Percentiles rank a stretch among this genome's conserved stretches.
These are phyloP conservation scores for Schizopygopsis malacanthus DNA, from an alignment of 2,797 vertebrate genomes.

Conservation along the genomic window DNA sequence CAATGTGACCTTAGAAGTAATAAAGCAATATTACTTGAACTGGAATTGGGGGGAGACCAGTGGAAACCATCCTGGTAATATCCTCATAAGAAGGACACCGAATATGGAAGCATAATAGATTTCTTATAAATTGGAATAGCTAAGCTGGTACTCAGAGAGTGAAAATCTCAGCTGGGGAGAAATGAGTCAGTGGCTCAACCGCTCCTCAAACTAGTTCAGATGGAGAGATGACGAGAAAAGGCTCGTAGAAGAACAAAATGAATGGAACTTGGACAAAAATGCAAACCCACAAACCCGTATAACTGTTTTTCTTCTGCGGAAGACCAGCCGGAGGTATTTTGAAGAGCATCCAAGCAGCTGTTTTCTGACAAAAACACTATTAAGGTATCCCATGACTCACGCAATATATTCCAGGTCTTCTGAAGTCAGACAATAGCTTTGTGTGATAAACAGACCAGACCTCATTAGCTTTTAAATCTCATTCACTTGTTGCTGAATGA, in stretches of 20 bases:
- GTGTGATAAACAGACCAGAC: not conserved
- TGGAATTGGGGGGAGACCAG: not conserved
- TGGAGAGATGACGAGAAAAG: not conserved
- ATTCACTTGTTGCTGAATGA: not conserved
- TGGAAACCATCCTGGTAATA: not conserved
- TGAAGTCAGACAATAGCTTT: constrained; percentile 2
- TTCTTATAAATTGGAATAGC: constrained; percentile 50
- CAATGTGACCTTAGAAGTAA: constrained; percentile 40
- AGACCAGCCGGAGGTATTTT: constrained; percentile 5
- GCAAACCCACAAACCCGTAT: not conserved
- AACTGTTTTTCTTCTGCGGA: not conserved
- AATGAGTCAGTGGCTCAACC: constrained; percentile 43
- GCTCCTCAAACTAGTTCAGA: constrained; percentile 31
- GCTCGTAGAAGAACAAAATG: not conserved
- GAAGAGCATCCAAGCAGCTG: constrained; percentile 16
- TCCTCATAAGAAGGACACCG: constrained; percentile 31
- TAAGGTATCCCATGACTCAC: not conserved
- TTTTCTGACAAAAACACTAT: not conserved
- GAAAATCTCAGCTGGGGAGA: constrained; percentile 38
- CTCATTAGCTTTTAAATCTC: not conserved
- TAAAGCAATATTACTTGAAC: constrained; percentile 39
- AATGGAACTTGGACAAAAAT: constrained; percentile 1
- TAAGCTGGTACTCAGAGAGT: constrained; percentile 23
- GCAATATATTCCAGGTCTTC: not conserved
- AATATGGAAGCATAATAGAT: constrained; percentile 55